Evolutionary conservation across 1,140 invertebrate species (phyloP).

Genomic region (Nymphalis io): DNA sequence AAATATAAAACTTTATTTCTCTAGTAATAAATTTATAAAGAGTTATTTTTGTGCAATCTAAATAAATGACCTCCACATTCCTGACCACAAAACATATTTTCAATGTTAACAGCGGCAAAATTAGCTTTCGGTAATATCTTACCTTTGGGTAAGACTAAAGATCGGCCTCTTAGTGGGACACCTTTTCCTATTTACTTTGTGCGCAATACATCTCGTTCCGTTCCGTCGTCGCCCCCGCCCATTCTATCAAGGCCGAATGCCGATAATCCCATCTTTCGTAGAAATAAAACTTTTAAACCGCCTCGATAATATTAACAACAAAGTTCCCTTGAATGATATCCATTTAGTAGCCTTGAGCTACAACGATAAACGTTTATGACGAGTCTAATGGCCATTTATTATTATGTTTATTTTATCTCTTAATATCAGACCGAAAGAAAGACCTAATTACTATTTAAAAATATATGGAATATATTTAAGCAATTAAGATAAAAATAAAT

Average conservation of each 20-base stretch:
- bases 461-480: too few relatives aligned
- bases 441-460: too few relatives aligned
- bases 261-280: conserved; percentile 15
- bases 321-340: conserved; percentile 8
- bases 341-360: conserved; percentile 1
- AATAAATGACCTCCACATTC: not conserved
- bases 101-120: not conserved
- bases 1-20: too few relatives aligned
- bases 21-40: too few relatives aligned
- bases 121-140: not conserved
- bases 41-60: not conserved
- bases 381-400: not conserved
- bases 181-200: conserved; percentile 17
- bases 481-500: too few relatives aligned
- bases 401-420: not conserved
- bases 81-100: conserved; percentile 3
- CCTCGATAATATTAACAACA: conserved; percentile 10
- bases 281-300: conserved; percentile 10
- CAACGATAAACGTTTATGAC: not conserved
- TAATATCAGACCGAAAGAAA: too few relatives aligned
- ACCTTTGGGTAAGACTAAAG: too few relatives aligned
- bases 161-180: not conserved
- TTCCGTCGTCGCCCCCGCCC: conserved; percentile 8
- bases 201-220: conserved; percentile 20
- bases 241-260: conserved; percentile 12